phyloP scores from a whole-genome alignment of 1,140 invertebrate genomes.

The Lordiphosa stackelbergi region DNA sequence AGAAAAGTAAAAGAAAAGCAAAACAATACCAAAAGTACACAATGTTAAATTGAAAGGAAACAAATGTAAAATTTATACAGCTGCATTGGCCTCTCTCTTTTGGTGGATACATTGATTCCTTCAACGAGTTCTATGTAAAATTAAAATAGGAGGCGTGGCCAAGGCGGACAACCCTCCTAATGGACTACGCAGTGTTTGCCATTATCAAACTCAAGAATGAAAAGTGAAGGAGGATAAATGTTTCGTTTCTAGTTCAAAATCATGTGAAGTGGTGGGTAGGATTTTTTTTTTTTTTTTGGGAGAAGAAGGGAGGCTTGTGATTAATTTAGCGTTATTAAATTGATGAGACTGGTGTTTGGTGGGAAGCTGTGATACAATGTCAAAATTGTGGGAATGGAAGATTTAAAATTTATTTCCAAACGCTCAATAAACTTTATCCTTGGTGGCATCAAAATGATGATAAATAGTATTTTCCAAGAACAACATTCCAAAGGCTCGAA shows the following conservation, averaged over 20 bases:
- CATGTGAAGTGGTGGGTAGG: conserved; percentile 4
- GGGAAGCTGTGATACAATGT: conserved; percentile 6
- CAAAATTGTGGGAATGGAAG: too few species aligned
- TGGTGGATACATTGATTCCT: conserved; percentile 12
- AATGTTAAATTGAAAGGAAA: conserved; percentile 77
- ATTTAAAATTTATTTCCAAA: too few species aligned
- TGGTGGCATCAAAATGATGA: neutral
- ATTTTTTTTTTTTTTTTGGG: conserved; percentile 5
- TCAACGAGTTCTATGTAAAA: conserved; percentile 47
- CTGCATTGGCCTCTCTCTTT: conserved; percentile 43
- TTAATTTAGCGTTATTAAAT: conserved; percentile 48
- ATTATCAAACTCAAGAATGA: conserved; percentile 33
- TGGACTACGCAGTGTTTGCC: conserved; percentile 32
- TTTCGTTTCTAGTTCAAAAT: conserved; percentile 7
- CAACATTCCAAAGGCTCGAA: neutral
- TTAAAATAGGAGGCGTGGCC: conserved; percentile 32
- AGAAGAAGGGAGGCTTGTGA: conserved; percentile 15
- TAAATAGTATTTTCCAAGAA: neutral
- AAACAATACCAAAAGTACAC: conserved; percentile 73
- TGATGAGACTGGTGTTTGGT: conserved; percentile 37
- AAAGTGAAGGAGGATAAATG: conserved; percentile 15
- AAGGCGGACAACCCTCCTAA: conserved; percentile 16
- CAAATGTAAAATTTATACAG: conserved; percentile 76
- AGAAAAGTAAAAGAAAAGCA: conserved; percentile 32
- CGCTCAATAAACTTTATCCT: too few species aligned